Percentiles rank a stretch among this genome's conserved stretches.
These are phyloP conservation scores for Cepaea hortensis DNA, from an alignment of 2,888 invertebrate genomes.

Conservation along the genomic window DNA sequence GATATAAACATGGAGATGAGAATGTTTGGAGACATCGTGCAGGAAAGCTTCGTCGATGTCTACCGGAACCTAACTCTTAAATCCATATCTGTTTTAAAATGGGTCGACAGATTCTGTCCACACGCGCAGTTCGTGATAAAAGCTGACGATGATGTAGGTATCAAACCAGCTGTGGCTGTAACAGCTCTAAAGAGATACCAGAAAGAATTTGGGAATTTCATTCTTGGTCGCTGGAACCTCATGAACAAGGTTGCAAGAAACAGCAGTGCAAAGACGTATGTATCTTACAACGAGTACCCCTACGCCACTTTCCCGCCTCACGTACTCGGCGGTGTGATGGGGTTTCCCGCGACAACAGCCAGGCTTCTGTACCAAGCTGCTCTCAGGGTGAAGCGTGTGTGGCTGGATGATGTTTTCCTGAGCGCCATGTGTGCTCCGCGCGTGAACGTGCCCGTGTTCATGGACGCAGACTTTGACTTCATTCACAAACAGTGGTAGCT, in stretches of 20 bases:
- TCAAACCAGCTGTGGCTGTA: slow-evolving; percentile 80
- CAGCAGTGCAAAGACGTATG: slow-evolving; percentile 50
- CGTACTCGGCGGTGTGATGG: slow-evolving; percentile 27
- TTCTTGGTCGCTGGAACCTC: slow-evolving; percentile 60
- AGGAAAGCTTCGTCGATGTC: slow-evolving; percentile 69
- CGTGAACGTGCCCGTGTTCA: slow-evolving; percentile 22
- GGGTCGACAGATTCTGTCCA: slow-evolving; percentile 70
- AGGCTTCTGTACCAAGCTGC: slow-evolving; percentile 10
- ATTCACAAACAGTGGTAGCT: slow-evolving; percentile 22
- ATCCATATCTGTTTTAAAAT: slow-evolving; percentile 67
- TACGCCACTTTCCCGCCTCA: slow-evolving; percentile 60
- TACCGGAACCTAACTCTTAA: slow-evolving; percentile 74
- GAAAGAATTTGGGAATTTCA: slow-evolving; percentile 52
- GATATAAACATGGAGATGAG: slow-evolving; percentile 53
- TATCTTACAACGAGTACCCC: slow-evolving; percentile 58
- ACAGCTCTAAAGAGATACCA: slow-evolving; percentile 23
- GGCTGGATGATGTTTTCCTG: slow-evolving; percentile 31
- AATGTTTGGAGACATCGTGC: slow-evolving; percentile 60
- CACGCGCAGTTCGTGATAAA: slow-evolving; percentile 71
- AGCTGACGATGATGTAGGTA: slow-evolving; percentile 74
- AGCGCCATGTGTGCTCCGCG: slow-evolving; percentile 11
- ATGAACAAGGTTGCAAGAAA: slow-evolving; percentile 54
- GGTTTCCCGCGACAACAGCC: slow-evolving; percentile 12
- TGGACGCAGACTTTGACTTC: slow-evolving; percentile 27
- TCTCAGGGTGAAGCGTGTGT: slow-evolving; percentile 2